These are phyloP conservation scores for Neosalanx taihuensis DNA, from an alignment of 2,797 vertebrate genomes.

Conservation along the genomic window DNA sequence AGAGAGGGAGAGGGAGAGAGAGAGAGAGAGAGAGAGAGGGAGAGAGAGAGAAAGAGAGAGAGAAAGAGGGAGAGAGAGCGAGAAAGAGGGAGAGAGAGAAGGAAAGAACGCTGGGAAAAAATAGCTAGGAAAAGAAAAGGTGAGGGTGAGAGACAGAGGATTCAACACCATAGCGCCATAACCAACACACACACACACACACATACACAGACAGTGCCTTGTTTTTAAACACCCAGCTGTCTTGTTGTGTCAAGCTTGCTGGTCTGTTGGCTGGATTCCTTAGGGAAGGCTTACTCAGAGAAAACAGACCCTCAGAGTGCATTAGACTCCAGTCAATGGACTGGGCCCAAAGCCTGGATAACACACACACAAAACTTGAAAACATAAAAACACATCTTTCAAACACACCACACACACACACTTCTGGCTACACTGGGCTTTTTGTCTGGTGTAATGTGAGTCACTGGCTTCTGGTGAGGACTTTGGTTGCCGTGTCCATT, in stretches of 20 bases:
- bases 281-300: slow-evolving; percentile 59
- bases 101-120: not conserved
- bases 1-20: slow-evolving; percentile 11
- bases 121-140: not conserved
- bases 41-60: slow-evolving; percentile 15
- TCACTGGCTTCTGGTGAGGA: slow-evolving; percentile 70
- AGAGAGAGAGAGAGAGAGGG: slow-evolving; percentile 1
- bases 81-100: slow-evolving; percentile 3
- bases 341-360: slow-evolving; percentile 34
- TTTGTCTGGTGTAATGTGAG: slow-evolving; percentile 72
- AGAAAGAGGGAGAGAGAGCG: slow-evolving; percentile 9
- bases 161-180: not conserved
- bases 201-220: slow-evolving; percentile 40
- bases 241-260: slow-evolving; percentile 66
- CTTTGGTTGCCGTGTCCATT: slow-evolving; percentile 66
- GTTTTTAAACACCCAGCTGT: slow-evolving; percentile 69
- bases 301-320: slow-evolving; percentile 67
- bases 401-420: slow-evolving; percentile 41
- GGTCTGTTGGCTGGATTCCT: slow-evolving; percentile 61
- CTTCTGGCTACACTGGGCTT: slow-evolving; percentile 64
- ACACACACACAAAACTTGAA: slow-evolving; percentile 43
- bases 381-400: slow-evolving; percentile 49
- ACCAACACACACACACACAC: slow-evolving; percentile 8
- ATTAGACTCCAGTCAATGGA: slow-evolving; percentile 66
- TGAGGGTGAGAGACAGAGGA: slow-evolving; percentile 4